Evolutionary conservation across 2,797 vertebrate genomes (phyloP).

Genomic region (Smutsia gigantea): DNA sequence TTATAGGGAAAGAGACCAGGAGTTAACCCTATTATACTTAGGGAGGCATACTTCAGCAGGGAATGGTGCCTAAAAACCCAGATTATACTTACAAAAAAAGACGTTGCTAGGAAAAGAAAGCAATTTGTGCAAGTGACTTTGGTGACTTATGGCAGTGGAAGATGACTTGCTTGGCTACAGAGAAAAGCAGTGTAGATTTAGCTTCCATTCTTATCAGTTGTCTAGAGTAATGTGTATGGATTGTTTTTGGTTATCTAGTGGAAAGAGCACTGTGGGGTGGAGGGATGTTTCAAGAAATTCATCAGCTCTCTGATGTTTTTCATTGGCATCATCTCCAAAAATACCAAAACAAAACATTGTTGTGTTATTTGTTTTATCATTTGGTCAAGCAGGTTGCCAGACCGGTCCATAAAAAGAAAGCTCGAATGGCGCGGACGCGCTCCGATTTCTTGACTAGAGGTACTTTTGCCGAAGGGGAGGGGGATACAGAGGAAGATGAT

Average conservation of each 20-base stretch:
- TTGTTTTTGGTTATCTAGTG: conserved; percentile 68
- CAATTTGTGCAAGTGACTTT: conserved; percentile 46
- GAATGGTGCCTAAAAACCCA: conserved; percentile 57
- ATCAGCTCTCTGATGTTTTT: conserved; percentile 70
- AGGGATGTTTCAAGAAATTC: conserved; percentile 64
- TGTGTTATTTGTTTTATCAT: conserved; percentile 91
- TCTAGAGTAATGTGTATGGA: conserved; percentile 51
- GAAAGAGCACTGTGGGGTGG: conserved; percentile 18
- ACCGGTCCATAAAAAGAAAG: conserved; percentile 97
- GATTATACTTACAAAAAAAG: neutral
- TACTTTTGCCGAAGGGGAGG: conserved; percentile 92
- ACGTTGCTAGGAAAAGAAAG: conserved; percentile 12
- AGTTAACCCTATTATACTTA: conserved; percentile 35
- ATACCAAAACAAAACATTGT: conserved; percentile 81
- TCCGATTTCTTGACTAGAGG: conserved; percentile 99
- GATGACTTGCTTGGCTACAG: conserved; percentile 53
- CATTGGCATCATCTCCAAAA: conserved; percentile 76
- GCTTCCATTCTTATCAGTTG: conserved; percentile 65
- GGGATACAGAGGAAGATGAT: conserved; percentile 96
- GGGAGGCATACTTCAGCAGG: neutral
- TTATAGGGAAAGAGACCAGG: conserved; percentile 52
- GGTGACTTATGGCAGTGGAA: conserved; percentile 26
- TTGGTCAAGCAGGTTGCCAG: conserved; percentile 96
- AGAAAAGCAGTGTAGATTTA: conserved; percentile 40
- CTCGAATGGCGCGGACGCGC: conserved; percentile 98